Conservation (phyloP, 1,140 invertebrate genomes). For the Kradibia gibbosae region DNA sequence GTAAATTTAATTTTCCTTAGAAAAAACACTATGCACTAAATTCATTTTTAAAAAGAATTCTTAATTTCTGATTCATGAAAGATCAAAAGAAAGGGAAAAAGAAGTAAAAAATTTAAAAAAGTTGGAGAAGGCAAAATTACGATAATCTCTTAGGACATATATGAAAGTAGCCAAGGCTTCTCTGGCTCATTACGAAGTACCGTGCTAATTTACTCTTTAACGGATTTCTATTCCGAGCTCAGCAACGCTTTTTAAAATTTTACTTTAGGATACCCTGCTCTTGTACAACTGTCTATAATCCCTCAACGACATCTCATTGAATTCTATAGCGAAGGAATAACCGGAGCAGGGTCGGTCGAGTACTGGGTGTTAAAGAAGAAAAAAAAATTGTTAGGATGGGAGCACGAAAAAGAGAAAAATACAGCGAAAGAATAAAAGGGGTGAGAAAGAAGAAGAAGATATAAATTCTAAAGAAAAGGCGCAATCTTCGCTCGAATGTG, state of each 20-base stretch:
- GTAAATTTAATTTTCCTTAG: neutral
- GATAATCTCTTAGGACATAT: neutral
- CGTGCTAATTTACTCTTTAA: constrained; percentile 32
- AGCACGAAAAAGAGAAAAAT: neutral
- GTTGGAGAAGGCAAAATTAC: neutral
- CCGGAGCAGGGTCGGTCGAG: neutral
- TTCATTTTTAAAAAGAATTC: neutral
- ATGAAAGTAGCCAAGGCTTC: neutral
- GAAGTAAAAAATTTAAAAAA: neutral
- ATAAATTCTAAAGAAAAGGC: neutral
- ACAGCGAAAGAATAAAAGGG: neutral
- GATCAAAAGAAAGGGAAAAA: neutral
- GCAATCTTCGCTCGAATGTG: neutral
- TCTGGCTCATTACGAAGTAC: neutral
- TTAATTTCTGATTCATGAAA: neutral
- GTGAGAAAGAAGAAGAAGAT: neutral
- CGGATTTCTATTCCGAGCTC: neutral
- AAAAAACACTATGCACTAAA: too few species aligned
- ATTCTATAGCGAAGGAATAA: neutral
- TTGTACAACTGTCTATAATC: neutral
- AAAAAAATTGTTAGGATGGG: neutral
- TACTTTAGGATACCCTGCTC: neutral
- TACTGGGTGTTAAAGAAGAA: neutral
- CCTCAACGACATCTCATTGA: constrained; percentile 16
- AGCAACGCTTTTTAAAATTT: constrained; percentile 24